Conservation (phyloP, 2,113 vertebrate species). For the Ciconia maguari region DNA sequence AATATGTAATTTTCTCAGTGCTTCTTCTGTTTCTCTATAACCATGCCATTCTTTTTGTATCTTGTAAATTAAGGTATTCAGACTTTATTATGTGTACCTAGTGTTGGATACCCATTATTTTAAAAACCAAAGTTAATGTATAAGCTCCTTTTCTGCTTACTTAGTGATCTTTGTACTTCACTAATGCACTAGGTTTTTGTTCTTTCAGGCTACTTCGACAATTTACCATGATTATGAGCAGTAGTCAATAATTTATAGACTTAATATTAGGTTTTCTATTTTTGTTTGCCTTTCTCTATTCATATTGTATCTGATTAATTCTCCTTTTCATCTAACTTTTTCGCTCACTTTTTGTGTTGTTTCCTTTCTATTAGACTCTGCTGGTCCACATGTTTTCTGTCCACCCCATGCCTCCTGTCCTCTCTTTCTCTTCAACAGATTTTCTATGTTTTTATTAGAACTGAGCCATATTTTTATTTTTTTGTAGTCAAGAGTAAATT, state of each 20-base stretch:
- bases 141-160: background rate
- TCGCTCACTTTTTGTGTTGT: fast-evolving
- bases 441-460: background rate
- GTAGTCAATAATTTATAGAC: background rate
- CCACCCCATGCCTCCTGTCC: background rate
- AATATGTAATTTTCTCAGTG: background rate
- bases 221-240: background rate
- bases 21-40: background rate
- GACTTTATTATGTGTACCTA: background rate
- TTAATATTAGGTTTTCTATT: background rate
- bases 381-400: background rate
- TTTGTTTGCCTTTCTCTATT: background rate
- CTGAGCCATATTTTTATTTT: background rate
- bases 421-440: background rate
- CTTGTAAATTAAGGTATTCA: background rate
- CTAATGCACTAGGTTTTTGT: background rate
- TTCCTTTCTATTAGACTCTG: background rate
- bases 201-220: background rate
- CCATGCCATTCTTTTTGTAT: background rate
- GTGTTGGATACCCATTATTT: background rate
- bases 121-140: background rate
- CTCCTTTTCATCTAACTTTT: background rate
- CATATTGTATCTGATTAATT: background rate
- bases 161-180: background rate
- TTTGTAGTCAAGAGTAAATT: background rate